phyloP scores from a whole-genome alignment of 2,797 vertebrate genomes.

The Phrynocephalus vlangalii region DNA sequence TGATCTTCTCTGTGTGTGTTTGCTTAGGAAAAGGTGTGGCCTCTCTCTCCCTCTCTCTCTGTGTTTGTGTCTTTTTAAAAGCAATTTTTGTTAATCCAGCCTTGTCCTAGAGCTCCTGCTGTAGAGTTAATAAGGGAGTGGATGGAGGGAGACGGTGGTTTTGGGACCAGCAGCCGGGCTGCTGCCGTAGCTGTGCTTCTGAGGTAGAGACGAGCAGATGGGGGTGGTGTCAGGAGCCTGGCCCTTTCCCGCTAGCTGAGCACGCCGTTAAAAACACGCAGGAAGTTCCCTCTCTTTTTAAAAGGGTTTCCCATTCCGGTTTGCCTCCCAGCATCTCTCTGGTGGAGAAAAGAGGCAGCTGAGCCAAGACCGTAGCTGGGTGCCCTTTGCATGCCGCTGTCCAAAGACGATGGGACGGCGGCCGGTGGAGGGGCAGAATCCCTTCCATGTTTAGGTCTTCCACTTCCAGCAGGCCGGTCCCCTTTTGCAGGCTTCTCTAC shows the following conservation, averaged over 20 bases:
- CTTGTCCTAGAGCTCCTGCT: not conserved
- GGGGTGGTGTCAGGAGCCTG: not conserved
- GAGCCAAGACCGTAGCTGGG: too few relatives aligned
- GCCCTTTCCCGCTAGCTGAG: not conserved
- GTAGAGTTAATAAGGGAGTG: not conserved
- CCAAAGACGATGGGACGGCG: too few relatives aligned
- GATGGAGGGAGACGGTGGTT: not conserved
- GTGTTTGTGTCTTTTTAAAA: not conserved
- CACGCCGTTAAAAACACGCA: not conserved
- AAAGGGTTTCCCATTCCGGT: too few relatives aligned
- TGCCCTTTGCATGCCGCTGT: too few relatives aligned
- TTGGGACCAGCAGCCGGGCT: too few relatives aligned
- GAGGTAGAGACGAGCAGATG: not conserved
- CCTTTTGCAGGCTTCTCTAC: not conserved
- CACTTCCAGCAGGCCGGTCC: not conserved
- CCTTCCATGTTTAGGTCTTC: not conserved
- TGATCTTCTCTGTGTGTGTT: constrained; percentile 29
- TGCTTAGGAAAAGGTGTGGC: too few relatives aligned
- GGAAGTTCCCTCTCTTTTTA: not conserved
- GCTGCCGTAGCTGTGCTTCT: not conserved
- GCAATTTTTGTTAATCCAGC: constrained; percentile 7
- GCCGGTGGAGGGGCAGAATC: too few relatives aligned
- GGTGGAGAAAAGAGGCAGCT: too few relatives aligned
- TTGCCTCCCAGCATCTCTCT: too few relatives aligned
- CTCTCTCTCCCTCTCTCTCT: not conserved